Evolutionary conservation across 2,113 vertebrate genomes (phyloP), one percentile per base, ranked within the genome.

Genomic region (Ammodytes dubius): DNA sequence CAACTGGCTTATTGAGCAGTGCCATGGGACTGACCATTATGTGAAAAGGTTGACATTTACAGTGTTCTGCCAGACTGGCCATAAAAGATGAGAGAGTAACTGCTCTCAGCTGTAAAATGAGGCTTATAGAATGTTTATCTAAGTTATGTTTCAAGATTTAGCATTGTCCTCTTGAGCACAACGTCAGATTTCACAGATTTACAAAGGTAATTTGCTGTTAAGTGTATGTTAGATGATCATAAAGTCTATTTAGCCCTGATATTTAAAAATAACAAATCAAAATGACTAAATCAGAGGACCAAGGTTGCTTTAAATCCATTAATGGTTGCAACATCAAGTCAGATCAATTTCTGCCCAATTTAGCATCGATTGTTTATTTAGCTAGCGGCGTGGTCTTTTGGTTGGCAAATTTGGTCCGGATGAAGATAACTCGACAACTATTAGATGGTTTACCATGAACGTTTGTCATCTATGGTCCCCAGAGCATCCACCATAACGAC

Each of bases 1-100:
- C n/a, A 45, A 56, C 6, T 42, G 39, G 17, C n/a, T 69, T 5
- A 60, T 49, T 69, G 42, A 65, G 35, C 27, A 11, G 37, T 47
- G 14, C 8, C 40, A 77, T 77, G 5, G 50, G 46, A 73, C 60
- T 65, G 37, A 4, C 40, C 59, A 40, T 57, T 3, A 49, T 40
- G 56, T 53, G 5, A 40, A 57, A 52, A 53, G 50, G 12, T 1
- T 63, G 6, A 45, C n/a, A 64, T 64, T 81, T 57, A 71, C n/a
- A 65, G 13, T 35, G 45, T 65, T 12, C 64, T 11, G 27, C 9
- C 12, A 19, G 66, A 27, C 7, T 53, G 15, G 35, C 35, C 14
- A 17, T 49, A n/a, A 72, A 49, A 72, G 15, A n/a, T 7, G 27
- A 27, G 11, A 56, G 27, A 3, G 15, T 35, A 49, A 4, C 27